Percentiles rank a stretch among this genome's conserved stretches.
These are phyloP conservation scores for Lithophane semibrunnea DNA, from an alignment of 2,888 invertebrate species.

Conservation along the genomic window DNA sequence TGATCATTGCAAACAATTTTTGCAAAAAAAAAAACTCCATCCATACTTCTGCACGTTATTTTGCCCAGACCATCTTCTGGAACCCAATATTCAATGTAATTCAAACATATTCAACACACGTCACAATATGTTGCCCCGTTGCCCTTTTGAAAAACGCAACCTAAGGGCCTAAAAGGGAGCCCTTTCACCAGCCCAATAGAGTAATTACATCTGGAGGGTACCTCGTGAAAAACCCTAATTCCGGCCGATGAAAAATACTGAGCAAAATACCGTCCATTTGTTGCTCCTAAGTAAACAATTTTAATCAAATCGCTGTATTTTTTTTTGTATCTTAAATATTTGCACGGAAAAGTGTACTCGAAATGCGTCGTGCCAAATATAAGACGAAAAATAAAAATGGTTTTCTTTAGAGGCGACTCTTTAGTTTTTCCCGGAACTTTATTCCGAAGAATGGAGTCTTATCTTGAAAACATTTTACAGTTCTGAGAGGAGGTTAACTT, in stretches of 20 bases:
- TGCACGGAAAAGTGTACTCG: constrained; percentile 41
- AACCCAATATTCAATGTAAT: constrained; percentile 54
- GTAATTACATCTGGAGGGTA: constrained; percentile 80
- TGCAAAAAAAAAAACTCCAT: background rate
- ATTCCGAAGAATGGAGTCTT: constrained; percentile 30
- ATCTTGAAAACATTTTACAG: constrained; percentile 47
- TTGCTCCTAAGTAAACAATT: constrained; percentile 76
- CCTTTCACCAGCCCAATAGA: constrained; percentile 79
- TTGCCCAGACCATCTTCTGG: background rate
- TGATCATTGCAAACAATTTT: background rate
- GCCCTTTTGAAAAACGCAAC: constrained; percentile 57
- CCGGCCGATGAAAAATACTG: constrained; percentile 74
- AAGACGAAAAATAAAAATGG: constrained; percentile 57
- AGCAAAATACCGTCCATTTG: constrained; percentile 70
- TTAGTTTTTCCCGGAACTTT: constrained; percentile 32
- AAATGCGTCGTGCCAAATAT: constrained; percentile 52
- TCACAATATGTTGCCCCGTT: constrained; percentile 42
- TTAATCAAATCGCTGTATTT: constrained; percentile 76
- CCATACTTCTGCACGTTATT: background rate
- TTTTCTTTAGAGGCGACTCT: constrained; percentile 37
- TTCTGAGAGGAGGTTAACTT: constrained; percentile 61
- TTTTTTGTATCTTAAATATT: constrained; percentile 65
- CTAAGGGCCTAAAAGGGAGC: constrained; percentile 65
- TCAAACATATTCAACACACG: constrained; percentile 64
- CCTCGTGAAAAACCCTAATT: constrained; percentile 76